Conservation (phyloP, 2,888 invertebrate species). For the Sclerodermus sp. region DNA sequence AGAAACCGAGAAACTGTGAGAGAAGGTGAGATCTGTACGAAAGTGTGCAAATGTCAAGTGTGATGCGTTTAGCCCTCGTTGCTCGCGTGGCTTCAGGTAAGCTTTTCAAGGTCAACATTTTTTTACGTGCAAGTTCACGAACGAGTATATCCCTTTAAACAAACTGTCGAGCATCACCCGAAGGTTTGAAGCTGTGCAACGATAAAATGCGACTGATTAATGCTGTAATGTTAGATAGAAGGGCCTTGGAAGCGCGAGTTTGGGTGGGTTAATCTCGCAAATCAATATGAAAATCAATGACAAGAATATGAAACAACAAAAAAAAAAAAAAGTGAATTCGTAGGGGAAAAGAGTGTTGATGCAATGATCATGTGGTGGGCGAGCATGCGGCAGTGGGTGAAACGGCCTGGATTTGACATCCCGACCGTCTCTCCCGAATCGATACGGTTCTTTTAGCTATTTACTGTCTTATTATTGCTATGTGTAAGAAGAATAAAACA, state of each 20-base stretch:
- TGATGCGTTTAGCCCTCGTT: slow-evolving; percentile 5
- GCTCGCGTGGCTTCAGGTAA: background rate
- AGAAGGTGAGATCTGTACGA: too few species aligned
- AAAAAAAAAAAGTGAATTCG: slow-evolving; percentile 3
- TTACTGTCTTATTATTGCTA: slow-evolving; percentile 51
- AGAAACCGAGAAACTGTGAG: too few species aligned
- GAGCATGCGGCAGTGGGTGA: slow-evolving; percentile 34
- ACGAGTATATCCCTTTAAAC: too few species aligned
- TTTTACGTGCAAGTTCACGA: too few species aligned
- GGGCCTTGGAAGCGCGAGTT: too few species aligned
- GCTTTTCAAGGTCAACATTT: too few species aligned
- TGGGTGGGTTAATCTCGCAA: too few species aligned
- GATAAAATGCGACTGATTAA: too few species aligned
- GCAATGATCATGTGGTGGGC: slow-evolving; percentile 16
- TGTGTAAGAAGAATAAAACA: slow-evolving; percentile 34
- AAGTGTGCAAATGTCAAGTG: too few species aligned
- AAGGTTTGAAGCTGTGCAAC: too few species aligned
- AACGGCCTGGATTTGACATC: slow-evolving; percentile 28
- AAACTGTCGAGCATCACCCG: background rate
- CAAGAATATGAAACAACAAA: background rate
- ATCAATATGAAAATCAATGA: too few species aligned
- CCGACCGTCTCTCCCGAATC: slow-evolving; percentile 31
- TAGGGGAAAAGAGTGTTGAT: slow-evolving; percentile 5
- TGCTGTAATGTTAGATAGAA: too few species aligned
- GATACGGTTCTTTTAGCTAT: slow-evolving; percentile 47